A percentile compares a stretch with the other conserved stretches of the same genome.
These are phyloP conservation scores for Dyspetes luteomarginatus DNA, from an alignment of 2,888 invertebrate genomes.

Conservation along the genomic window DNA sequence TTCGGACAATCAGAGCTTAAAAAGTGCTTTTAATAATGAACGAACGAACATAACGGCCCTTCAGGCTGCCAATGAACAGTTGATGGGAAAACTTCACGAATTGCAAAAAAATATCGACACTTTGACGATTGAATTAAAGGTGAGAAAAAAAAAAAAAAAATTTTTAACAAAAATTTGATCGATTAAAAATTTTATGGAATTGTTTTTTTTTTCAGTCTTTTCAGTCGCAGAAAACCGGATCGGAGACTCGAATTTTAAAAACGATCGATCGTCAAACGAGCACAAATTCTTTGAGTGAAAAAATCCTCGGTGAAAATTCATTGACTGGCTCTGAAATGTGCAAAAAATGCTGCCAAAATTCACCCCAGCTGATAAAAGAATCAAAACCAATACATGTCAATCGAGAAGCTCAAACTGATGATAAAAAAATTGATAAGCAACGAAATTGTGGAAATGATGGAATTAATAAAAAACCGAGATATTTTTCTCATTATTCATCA, in stretches of 20 bases:
- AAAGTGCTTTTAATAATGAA: conserved; percentile 74
- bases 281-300: conserved; percentile 35
- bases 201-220: conserved; percentile 43
- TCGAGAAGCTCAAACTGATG: conserved; percentile 43
- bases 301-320: background rate
- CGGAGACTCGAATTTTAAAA: conserved; percentile 30
- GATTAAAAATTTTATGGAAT: background rate
- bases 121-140: conserved; percentile 78
- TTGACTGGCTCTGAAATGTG: no score
- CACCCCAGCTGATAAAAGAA: no score
- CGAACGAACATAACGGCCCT: conserved; percentile 76
- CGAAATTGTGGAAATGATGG: background rate
- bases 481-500: conserved; percentile 8
- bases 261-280: conserved; percentile 50
- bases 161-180: background rate
- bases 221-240: conserved; percentile 53
- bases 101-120: conserved; percentile 78
- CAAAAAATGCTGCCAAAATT: conserved; percentile 28
- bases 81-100: conserved; percentile 77
- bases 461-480: conserved; percentile 19
- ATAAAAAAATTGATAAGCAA: background rate
- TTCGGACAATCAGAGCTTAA: conserved; percentile 74
- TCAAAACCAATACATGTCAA: background rate
- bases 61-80: conserved; percentile 76
- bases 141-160: conserved; percentile 64